A percentile compares a stretch with the other conserved stretches of the same genome.
phyloP scores from a whole-genome alignment of 2,888 invertebrate species.

The Chymomyza fuscimana region DNA sequence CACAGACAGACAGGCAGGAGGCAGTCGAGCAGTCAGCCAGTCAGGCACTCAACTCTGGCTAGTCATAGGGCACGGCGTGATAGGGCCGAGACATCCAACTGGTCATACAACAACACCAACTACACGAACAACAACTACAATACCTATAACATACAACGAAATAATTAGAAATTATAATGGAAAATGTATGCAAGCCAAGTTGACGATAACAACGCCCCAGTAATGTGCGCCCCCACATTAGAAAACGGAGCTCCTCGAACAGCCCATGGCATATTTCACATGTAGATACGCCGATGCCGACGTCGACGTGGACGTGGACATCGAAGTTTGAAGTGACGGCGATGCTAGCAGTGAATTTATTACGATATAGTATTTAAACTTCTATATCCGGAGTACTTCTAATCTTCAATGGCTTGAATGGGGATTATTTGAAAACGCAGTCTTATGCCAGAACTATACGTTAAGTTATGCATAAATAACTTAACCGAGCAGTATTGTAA shows the following conservation, averaged over 20 bases:
- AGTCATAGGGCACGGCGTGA: constrained; percentile 17
- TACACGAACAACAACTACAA: constrained; percentile 19
- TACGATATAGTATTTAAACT: constrained; percentile 49
- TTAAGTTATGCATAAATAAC: too few species aligned
- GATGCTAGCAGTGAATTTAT: constrained; percentile 9
- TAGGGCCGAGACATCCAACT: constrained; percentile 42
- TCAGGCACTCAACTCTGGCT: too few species aligned
- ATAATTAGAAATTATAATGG: constrained; percentile 76
- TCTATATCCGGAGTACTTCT: constrained; percentile 35
- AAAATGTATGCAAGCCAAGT: constrained; percentile 62
- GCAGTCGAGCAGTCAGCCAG: constrained; percentile 1
- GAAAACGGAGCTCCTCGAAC: not conserved
- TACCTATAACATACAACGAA: constrained; percentile 43
- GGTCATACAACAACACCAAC: constrained; percentile 54
- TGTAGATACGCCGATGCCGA: constrained; percentile 25
- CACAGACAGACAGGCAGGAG: constrained; percentile 61
- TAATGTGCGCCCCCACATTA: constrained; percentile 27
- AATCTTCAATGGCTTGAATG: not conserved
- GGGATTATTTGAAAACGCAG: constrained; percentile 28
- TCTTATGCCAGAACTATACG: not conserved
- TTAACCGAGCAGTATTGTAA: too few species aligned
- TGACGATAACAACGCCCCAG: constrained; percentile 60
- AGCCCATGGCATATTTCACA: constrained; percentile 43
- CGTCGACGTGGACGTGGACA: too few species aligned
- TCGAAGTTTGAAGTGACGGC: not conserved